These are phyloP conservation scores for Ariolimax columbianus DNA, from an alignment of 2,888 invertebrate genomes.

Conservation along the genomic window DNA sequence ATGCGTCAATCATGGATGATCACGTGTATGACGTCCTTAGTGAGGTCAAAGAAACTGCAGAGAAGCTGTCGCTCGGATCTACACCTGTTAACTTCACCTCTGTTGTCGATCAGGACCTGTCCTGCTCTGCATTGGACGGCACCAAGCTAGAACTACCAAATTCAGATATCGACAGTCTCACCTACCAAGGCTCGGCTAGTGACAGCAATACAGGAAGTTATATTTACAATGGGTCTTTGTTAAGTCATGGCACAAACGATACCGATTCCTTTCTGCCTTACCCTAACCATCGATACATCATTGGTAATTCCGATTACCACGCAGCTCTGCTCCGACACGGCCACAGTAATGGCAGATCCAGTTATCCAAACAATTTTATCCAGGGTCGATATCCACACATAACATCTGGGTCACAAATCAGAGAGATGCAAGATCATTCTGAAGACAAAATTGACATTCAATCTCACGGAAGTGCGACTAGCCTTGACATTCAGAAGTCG, in stretches of 20 bases:
- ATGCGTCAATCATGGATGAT: conserved; percentile 16
- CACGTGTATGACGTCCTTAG: conserved; percentile 54
- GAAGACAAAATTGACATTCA: background rate
- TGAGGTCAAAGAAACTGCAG: conserved; percentile 28
- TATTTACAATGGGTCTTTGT: conserved; percentile 42
- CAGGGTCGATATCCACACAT: background rate
- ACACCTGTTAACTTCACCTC: background rate
- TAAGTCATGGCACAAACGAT: conserved; percentile 24
- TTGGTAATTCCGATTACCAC: background rate
- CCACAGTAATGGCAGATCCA: background rate
- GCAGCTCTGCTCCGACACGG: background rate
- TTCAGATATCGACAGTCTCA: background rate
- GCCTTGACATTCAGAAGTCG: background rate
- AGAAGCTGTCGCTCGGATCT: background rate
- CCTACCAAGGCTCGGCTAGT: background rate
- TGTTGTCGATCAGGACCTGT: background rate
- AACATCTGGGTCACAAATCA: background rate
- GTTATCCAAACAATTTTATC: conserved; percentile 2
- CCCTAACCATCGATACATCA: conserved; percentile 4
- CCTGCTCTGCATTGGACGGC: background rate
- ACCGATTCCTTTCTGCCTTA: background rate
- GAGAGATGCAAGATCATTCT: background rate
- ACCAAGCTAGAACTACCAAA: background rate
- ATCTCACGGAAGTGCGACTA: background rate
- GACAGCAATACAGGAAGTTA: conserved; percentile 35